Percentiles rank a stretch among this genome's conserved stretches.
Evolutionary conservation across 2,888 invertebrate species (phyloP).

Genomic region (Macrosiphum euphorbiae): DNA sequence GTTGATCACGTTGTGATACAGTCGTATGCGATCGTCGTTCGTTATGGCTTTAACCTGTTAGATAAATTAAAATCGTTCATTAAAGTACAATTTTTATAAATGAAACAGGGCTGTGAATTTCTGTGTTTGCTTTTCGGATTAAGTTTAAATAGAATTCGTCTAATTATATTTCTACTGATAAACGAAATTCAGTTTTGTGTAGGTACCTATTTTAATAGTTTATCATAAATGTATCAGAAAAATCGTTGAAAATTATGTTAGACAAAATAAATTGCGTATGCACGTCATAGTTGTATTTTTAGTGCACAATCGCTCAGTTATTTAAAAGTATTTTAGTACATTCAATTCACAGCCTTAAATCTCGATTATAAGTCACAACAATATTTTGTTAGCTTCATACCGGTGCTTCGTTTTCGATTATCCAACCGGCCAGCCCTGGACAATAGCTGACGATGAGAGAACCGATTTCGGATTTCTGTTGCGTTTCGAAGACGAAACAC

Average conservation of each 20-base stretch:
- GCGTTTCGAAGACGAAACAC: conserved; percentile 93
- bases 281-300: not conserved
- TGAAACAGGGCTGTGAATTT: not conserved
- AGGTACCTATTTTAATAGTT: no score
- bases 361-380: not conserved
- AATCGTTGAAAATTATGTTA: no score
- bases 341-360: not conserved
- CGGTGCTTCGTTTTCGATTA: conserved; percentile 81
- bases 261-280: no score
- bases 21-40: conserved; percentile 87
- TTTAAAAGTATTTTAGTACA: not conserved
- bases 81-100: not conserved
- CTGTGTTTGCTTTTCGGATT: not conserved
- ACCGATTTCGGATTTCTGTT: conserved; percentile 91
- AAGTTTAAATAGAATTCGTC: not conserved
- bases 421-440: conserved; percentile 85
- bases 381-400: conserved; percentile 70
- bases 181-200: no score
- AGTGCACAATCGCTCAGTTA: no score
- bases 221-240: no score
- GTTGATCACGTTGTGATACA: conserved; percentile 89
- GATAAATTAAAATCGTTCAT: not conserved
- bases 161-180: no score
- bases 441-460: conserved; percentile 93
- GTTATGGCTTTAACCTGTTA: conserved; percentile 78